Conservation (phyloP, 1,140 invertebrate species). For the Triops cancriformis region DNA sequence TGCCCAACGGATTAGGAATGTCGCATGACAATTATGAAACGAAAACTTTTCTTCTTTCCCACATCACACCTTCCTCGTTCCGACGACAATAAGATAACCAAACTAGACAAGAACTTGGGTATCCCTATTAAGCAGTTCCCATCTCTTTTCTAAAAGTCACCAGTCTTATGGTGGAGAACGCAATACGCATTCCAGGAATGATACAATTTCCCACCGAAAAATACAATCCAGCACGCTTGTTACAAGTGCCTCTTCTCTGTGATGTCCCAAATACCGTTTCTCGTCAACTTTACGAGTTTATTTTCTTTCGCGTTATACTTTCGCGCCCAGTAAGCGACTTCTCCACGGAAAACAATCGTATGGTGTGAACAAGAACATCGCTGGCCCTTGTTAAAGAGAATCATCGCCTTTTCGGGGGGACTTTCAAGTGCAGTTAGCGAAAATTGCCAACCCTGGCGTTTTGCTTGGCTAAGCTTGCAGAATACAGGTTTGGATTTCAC, state of each 20-base stretch:
- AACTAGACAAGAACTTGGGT: background rate
- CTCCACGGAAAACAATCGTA: no score
- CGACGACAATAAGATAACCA: background rate
- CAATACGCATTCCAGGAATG: background rate
- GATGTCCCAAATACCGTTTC: background rate
- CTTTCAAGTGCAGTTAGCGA: no score
- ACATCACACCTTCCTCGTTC: background rate
- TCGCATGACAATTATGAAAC: background rate
- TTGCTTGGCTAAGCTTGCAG: no score
- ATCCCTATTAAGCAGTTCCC: background rate
- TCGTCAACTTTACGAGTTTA: background rate
- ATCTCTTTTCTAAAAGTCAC: background rate
- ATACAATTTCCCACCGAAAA: background rate
- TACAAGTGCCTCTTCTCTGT: background rate
- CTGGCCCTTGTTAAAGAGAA: no score
- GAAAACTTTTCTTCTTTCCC: background rate
- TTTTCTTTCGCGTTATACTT: no score
- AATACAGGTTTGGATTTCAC: no score
- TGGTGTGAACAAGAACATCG: no score
- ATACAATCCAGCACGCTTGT: background rate
- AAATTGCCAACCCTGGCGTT: no score
- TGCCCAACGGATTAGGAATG: constrained; percentile 8
- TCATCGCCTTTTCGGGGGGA: no score
- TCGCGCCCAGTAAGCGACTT: no score
- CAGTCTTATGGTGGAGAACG: background rate